Base-by-base conservation (phyloP, 2,113 vertebrate genomes). In the Leptobrachium ailaonicum region DNA sequence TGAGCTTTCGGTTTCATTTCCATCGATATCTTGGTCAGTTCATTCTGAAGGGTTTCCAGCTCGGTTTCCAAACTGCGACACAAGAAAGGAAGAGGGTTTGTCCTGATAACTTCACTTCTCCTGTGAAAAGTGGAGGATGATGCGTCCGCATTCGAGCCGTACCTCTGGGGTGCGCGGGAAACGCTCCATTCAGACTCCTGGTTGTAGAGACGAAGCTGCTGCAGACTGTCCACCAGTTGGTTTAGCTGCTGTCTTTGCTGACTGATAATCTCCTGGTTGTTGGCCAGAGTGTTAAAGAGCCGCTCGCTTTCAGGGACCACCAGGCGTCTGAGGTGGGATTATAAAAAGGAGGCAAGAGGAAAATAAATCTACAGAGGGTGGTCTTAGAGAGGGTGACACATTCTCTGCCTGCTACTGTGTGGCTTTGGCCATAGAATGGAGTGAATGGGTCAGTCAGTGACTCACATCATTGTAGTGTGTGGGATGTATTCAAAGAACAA, bases 181-280 rank as follows among this genome's bases (percentile, higher is more conserved):
- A 87, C 64, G 8, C 73, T 88, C 94, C 94, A 94, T 58, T 85
- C 83, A 2, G 94, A 84, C 0, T 90, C 89, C 44, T 91, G 94
- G 82, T 92, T 97, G 82, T 98, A 99, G 11, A 99, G 92, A 2
- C 92, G 92, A 66, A 99, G 94, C 44, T 94, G 91, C 75, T 95
- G 92, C 58, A 99, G 91, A 58, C 93, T 92, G 71, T 92, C 92
- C 53, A 95, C 85, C 40, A 98, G 82, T 50, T 92, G 91, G 6
- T 95, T 94, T 66, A 99, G 81, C 42, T 93, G 92, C 86, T 94
- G 95, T 85, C 94, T 94, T 91, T 98, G 97, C 81, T 98, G 96
- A 88, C 91, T 96, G 88, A 99, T 98, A 84, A 99, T 98, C 69
- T 95, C 96, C 53, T 93, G 88, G 83, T 99, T 95, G 80, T 98